Evolutionary conservation across 2,888 invertebrate genomes (phyloP), one percentile per base, ranked within the genome.

Genomic region (Carabus problematicus): DNA sequence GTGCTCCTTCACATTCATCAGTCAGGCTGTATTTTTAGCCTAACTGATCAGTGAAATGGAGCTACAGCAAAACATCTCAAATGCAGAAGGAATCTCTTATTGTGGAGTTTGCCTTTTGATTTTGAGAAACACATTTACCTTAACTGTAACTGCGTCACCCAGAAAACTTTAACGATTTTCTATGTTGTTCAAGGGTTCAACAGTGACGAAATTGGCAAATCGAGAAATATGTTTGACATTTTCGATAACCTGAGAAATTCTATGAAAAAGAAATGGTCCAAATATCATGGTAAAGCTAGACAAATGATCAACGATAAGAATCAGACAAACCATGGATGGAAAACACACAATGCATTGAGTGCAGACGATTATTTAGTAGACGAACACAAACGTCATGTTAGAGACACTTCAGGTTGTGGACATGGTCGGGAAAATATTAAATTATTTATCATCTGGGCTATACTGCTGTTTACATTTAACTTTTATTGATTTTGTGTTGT

Each of bases 131-230:
- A 52, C 9, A 14, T n/a, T n/a, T 6, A 9, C 12, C 12, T 8
- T 45, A n/a, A n/a, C 45, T 1, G 2, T 3, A n/a, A n/a, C 7
- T 12, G 2, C 45, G 2, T 3, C 12, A 3, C 7, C 12, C 45
- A 1, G 3, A n/a, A 11, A n/a, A 1, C 12, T 6, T 12, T 45
- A 45, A 45, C 12, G 45, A 45, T 29, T 29, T 60, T n/a, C 16
- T 29, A 12, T 29, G 8, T n/a, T 47, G n/a, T 52, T 41, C 8
- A 54, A 67, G 67, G 67, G 14, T 29, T 52, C 16, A 67, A 67
- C 43, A 67, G 67, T 14, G 59, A 60, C 29, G 11, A 42, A 19
- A 12, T 67, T 16, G 14, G 1, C 18, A 54, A 67, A 12, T 18
- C 60, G 8, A 8, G 19, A 9, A 60, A 49, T 19, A 49, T 67